These are phyloP conservation scores for Psettodes erumei DNA, from an alignment of 2,113 vertebrate genomes.

Conservation along the genomic window DNA sequence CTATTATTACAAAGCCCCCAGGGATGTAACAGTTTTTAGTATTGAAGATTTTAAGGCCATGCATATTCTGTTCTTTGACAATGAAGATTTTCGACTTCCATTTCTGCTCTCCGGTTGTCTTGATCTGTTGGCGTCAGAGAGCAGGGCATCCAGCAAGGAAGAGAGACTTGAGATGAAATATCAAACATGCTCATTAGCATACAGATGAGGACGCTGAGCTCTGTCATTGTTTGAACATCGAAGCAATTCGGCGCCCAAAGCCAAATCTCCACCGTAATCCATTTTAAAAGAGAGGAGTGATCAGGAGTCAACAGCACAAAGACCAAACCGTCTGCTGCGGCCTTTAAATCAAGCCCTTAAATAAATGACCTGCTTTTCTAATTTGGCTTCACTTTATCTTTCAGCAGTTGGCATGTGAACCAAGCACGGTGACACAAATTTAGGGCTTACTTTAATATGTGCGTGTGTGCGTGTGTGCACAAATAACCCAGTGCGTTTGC, in stretches of 20 bases:
- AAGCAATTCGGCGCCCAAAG: constrained; percentile 39
- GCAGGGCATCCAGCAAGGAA: constrained; percentile 12
- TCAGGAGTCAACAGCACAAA: constrained; percentile 49
- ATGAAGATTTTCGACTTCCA: constrained; percentile 2
- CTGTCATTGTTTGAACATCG: constrained; percentile 52
- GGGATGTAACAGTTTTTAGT: constrained; percentile 24
- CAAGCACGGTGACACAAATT: constrained; percentile 11
- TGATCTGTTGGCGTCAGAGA: constrained; percentile 40
- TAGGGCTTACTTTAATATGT: not conserved
- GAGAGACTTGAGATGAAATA: constrained; percentile 54
- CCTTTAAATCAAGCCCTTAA: constrained; percentile 42
- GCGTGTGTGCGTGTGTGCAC: not conserved
- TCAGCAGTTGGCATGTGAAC: not conserved
- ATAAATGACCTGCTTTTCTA: constrained; percentile 12
- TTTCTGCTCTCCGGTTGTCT: constrained; percentile 1
- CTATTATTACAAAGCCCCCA: constrained; percentile 32
- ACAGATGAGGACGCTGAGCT: constrained; percentile 49
- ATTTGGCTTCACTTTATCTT: constrained; percentile 12
- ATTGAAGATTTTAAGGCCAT: constrained; percentile 12
- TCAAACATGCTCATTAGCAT: constrained; percentile 63
- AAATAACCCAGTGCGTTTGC: constrained; percentile 11
- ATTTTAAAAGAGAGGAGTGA: constrained; percentile 36
- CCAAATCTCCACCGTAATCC: constrained; percentile 44
- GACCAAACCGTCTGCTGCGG: constrained; percentile 21
- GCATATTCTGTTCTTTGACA: constrained; percentile 25